These are phyloP conservation scores for Nothocercus julius DNA, from an alignment of 2,113 vertebrate genomes.

Conservation along the genomic window DNA sequence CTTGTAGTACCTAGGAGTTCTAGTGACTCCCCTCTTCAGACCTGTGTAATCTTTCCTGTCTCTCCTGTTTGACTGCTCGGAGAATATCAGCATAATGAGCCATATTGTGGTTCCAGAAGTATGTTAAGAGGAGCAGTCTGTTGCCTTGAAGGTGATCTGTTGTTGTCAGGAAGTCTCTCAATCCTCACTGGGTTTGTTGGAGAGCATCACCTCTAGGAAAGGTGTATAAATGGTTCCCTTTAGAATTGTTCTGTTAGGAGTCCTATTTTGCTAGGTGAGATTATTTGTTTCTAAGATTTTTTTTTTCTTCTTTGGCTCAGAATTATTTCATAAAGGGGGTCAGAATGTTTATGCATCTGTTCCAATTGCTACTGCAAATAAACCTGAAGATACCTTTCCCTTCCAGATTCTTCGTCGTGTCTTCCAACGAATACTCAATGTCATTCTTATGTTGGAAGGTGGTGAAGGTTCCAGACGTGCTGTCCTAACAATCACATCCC, in stretches of 20 bases:
- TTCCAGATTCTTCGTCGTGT: slow-evolving; percentile 78
- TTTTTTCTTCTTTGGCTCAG: neutral
- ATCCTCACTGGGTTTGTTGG: neutral
- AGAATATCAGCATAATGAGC: neutral
- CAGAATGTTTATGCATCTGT: neutral
- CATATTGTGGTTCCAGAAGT: neutral
- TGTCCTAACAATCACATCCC: slow-evolving; percentile 69
- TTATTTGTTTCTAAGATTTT: neutral
- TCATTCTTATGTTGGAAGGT: slow-evolving; percentile 87
- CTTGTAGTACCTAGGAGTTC: neutral
- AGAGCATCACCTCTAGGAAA: neutral
- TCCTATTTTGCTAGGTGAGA: neutral
- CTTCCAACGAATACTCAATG: slow-evolving; percentile 82
- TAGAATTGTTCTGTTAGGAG: neutral
- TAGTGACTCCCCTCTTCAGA: neutral
- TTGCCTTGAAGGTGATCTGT: neutral
- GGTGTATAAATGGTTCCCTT: neutral
- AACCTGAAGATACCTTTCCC: neutral
- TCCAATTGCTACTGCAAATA: neutral
- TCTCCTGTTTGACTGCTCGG: neutral
- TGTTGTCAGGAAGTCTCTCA: neutral
- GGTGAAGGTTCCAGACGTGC: slow-evolving; percentile 5
- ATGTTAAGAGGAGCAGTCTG: too few species aligned
- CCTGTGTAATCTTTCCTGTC: neutral
- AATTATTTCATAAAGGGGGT: neutral